These are phyloP conservation scores for Pseudomyrmex cubaensis DNA, from an alignment of 1,140 invertebrate genomes.

Conservation along the genomic window DNA sequence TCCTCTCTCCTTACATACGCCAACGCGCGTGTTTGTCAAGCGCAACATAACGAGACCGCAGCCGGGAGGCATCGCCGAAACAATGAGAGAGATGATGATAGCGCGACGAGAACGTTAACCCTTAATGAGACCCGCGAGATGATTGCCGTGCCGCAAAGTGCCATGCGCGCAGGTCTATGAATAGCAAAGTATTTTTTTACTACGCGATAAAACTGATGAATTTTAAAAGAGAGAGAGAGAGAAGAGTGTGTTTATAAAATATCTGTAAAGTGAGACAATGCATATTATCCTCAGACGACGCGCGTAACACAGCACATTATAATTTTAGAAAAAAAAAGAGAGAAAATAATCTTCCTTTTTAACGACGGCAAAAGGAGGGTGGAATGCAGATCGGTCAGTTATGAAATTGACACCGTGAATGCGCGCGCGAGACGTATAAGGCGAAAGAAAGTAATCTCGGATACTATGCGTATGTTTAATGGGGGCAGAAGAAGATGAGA, in stretches of 20 bases:
- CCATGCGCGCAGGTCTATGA: not conserved
- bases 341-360: not conserved
- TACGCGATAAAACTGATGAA: not conserved
- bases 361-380: not conserved
- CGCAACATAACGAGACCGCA: not conserved
- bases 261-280: no score
- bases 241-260: not conserved
- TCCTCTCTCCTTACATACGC: not conserved
- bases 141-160: not conserved
- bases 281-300: not conserved
- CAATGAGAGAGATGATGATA: not conserved
- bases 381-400: not conserved
- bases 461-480: conserved; percentile 1
- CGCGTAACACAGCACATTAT: not conserved
- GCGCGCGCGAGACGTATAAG: not conserved
- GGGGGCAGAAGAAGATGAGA: not conserved
- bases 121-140: conserved; percentile 6
- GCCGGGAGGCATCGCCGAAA: not conserved
- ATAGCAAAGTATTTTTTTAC: not conserved
- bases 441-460: conserved; percentile 23
- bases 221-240: conserved; percentile 5
- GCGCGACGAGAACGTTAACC: conserved; percentile 6
- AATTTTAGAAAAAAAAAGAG: not conserved
- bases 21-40: no score
- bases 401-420: conserved; percentile 30